These are phyloP conservation scores for Cichlasoma orientale DNA, from an alignment of 2,797 vertebrate species.

Conservation along the genomic window DNA sequence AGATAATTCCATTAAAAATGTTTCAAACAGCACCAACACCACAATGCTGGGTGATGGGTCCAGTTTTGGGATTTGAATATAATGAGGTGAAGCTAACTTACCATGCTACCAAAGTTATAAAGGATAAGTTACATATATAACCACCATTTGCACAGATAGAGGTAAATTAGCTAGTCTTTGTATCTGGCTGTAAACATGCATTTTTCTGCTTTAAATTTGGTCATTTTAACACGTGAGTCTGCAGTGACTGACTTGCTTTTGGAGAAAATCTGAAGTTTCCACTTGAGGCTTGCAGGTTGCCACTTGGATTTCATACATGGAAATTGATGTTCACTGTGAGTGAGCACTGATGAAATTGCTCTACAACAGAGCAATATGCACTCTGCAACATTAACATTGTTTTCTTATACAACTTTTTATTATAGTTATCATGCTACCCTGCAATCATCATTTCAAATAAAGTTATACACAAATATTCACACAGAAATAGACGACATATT, in stretches of 20 bases:
- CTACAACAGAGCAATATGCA: not conserved
- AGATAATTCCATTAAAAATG: not conserved
- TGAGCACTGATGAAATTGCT: not conserved
- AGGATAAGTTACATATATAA: not conserved
- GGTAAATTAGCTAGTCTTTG: not conserved
- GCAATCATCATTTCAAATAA: not conserved
- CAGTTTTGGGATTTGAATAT: no score
- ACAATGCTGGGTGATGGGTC: not conserved
- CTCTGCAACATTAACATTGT: not conserved
- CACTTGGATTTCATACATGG: slow-evolving; percentile 1
- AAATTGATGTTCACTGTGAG: not conserved
- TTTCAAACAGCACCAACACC: not conserved
- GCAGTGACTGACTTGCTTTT: not conserved
- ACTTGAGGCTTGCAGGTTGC: not conserved
- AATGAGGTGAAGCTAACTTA: not conserved
- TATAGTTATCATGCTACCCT: not conserved
- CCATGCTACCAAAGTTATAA: not conserved
- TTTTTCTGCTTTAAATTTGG: not conserved
- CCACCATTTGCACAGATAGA: not conserved
- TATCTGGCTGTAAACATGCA: not conserved
- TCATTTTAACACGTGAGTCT: not conserved
- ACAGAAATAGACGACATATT: not conserved
- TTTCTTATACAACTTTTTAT: not conserved
- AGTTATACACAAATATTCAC: not conserved
- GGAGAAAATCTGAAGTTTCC: not conserved